Evolutionary conservation across 2,888 invertebrate species (phyloP), one percentile per base, ranked within the genome.

Genomic region (Dromius quadrimaculatus): DNA sequence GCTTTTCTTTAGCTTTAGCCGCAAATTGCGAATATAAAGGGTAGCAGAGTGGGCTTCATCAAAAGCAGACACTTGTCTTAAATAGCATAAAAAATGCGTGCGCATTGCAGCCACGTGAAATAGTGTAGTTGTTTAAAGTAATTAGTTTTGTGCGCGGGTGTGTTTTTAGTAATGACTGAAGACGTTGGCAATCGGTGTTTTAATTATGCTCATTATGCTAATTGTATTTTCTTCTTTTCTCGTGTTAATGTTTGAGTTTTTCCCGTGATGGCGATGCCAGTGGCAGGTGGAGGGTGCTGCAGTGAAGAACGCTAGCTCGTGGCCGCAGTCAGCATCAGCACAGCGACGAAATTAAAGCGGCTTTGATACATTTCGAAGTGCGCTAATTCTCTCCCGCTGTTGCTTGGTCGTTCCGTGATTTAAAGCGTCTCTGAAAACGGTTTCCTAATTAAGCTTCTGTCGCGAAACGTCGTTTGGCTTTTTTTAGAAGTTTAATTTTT

Each of bases 401-500:
- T 41, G 36, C 66, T 65, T 59, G 69, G 61, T 78, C 76, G 73
- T 75, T 78, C 76, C 78, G 78, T 81, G 81, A 81, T 81, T 81
- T 80, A 80, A 79, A 80, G 79, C 80, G 78, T 78, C 79, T 79
- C 79, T 77, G 78, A 80, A 81, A 83, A 81, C 81, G 81, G 70
- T 81, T 82, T 82, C 81, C 83, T 83, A 83, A 83, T 83, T 83
- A 83, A 83, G 82, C 82, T 79, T 81, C 82, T 83, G 83, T 83
- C 82, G 82, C 81, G 81, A 78, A 82, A 82, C 79, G 82, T 80
- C 81, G 82, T 81, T 81, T 80, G 78, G 80, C 80, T 81, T 82
- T 82, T 68, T 82, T 82, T 79, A 78, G 79, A 80, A 81, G 78
- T 82, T 81, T 81, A 81, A 82, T 82, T 82, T 82, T 82, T 81